Conservation (phyloP, 1,140 invertebrate genomes). For the Hylaeus volcanicus region DNA sequence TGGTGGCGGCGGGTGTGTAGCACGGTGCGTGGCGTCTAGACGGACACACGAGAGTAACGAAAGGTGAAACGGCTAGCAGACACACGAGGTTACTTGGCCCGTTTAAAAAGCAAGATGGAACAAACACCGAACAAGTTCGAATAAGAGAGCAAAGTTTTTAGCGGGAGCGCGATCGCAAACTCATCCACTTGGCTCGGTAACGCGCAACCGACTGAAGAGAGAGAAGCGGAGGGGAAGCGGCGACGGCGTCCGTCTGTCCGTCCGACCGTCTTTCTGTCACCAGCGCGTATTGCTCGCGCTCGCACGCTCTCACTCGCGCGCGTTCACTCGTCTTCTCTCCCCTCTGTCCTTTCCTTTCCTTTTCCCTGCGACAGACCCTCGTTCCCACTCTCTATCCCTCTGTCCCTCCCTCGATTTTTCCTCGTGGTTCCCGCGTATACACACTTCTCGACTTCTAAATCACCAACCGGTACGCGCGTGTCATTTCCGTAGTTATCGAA, state of each 20-base stretch:
- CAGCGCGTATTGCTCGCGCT: constrained; percentile 52
- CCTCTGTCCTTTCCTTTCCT: constrained; percentile 15
- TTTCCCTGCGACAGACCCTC: background rate
- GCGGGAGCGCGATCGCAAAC: constrained; percentile 67
- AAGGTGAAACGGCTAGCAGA: background rate
- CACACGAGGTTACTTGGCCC: background rate
- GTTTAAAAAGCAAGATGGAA: background rate
- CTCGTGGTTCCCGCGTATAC: background rate
- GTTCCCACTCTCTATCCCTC: background rate
- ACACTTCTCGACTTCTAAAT: constrained; percentile 3
- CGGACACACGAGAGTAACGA: constrained; percentile 21
- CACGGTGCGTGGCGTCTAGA: constrained; percentile 33
- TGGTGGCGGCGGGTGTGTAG: constrained; percentile 2
- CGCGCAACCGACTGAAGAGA: constrained; percentile 70
- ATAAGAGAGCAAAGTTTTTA: constrained; percentile 29
- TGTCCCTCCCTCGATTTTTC: constrained; percentile 5
- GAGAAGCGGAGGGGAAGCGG: constrained; percentile 52
- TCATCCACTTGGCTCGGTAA: constrained; percentile 74
- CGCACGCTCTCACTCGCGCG: constrained; percentile 18
- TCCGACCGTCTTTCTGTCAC: constrained; percentile 68
- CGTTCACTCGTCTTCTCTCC: background rate
- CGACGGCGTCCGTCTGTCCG: constrained; percentile 60
- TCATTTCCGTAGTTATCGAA: background rate
- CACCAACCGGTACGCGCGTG: background rate
- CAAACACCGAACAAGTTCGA: constrained; percentile 18